Conservation (phyloP, 2,113 vertebrate species). For the Dromaius novaehollandiae region DNA sequence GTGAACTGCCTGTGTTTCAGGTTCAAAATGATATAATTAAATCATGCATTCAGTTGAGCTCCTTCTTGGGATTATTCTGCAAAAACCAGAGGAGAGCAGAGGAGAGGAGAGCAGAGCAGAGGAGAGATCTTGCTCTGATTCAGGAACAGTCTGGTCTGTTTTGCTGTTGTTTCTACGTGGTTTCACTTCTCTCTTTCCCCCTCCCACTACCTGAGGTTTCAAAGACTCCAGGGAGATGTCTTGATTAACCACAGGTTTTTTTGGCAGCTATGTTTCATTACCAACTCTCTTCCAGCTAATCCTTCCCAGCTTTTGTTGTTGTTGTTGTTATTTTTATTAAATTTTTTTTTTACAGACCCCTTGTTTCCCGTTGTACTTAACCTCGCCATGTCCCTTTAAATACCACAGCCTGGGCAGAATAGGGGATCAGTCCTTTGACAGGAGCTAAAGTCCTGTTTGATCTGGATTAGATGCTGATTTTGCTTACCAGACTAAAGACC, state of each 20-base stretch:
- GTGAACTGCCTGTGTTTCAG: background rate
- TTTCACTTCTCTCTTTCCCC: conserved; percentile 54
- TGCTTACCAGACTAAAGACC: conserved; percentile 70
- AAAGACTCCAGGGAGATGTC: conserved; percentile 36
- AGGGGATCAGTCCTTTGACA: conserved; percentile 70
- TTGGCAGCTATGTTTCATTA: conserved; percentile 58
- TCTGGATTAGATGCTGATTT: conserved; percentile 73
- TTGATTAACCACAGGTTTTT: conserved; percentile 61
- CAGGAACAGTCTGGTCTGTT: background rate
- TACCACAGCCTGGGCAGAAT: conserved; percentile 48
- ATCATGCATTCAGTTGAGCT: background rate
- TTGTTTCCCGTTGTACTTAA: conserved; percentile 44
- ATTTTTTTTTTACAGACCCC: conserved; percentile 30
- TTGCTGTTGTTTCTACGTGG: conserved; percentile 32
- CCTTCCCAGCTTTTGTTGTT: conserved; percentile 27
- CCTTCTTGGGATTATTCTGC: background rate
- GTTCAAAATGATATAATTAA: background rate
- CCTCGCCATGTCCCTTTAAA: conserved; percentile 64
- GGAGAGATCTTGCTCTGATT: background rate
- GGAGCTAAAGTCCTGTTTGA: conserved; percentile 74
- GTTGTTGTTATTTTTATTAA: conserved; percentile 40
- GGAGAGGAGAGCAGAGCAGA: background rate
- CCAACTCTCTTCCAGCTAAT: background rate
- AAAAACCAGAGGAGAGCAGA: too few relatives aligned
- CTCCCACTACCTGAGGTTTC: conserved; percentile 55